Conservation (phyloP, 1,140 invertebrate genomes). For the Chrysomallon squamiferum region DNA sequence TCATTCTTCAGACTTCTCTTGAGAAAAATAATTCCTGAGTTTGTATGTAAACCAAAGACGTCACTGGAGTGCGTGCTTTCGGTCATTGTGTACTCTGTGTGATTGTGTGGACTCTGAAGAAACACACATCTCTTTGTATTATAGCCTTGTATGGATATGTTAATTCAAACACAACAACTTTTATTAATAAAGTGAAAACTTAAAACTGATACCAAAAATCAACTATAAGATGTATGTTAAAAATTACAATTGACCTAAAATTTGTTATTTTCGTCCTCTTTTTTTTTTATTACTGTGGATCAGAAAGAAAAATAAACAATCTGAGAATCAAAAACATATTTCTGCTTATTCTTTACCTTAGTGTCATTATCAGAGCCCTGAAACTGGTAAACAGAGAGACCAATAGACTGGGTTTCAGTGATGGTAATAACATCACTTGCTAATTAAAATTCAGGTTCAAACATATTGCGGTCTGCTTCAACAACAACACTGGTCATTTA, state of each 20-base stretch:
- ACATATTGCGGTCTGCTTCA: slow-evolving; percentile 43
- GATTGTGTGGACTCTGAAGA: slow-evolving; percentile 26
- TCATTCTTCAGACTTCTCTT: slow-evolving; percentile 10
- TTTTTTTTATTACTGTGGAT: background rate
- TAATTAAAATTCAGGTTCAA: slow-evolving; percentile 28
- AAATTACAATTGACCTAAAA: background rate
- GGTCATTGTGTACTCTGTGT: slow-evolving; percentile 15
- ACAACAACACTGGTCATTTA: slow-evolving; percentile 33
- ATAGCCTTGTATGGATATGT: too few relatives aligned
- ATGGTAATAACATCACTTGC: slow-evolving; percentile 65
- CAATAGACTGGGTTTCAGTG: slow-evolving; percentile 21
- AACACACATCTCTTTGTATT: background rate
- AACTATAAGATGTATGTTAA: background rate
- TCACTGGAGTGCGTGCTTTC: slow-evolving; percentile 8
- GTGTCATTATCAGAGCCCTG: slow-evolving; percentile 39
- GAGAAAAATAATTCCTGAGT: slow-evolving; percentile 14
- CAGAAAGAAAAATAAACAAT: background rate
- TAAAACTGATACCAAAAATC: background rate
- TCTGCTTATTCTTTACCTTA: background rate
- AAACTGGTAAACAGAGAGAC: too few relatives aligned
- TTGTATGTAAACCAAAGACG: slow-evolving; percentile 21
- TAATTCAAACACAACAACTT: too few relatives aligned
- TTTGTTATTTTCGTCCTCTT: background rate
- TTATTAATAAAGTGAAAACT: background rate
- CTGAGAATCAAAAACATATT: background rate